Percentiles rank a stretch among this genome's conserved stretches.
phyloP scores from a whole-genome alignment of 2,888 invertebrate genomes.

The Neria commutata region DNA sequence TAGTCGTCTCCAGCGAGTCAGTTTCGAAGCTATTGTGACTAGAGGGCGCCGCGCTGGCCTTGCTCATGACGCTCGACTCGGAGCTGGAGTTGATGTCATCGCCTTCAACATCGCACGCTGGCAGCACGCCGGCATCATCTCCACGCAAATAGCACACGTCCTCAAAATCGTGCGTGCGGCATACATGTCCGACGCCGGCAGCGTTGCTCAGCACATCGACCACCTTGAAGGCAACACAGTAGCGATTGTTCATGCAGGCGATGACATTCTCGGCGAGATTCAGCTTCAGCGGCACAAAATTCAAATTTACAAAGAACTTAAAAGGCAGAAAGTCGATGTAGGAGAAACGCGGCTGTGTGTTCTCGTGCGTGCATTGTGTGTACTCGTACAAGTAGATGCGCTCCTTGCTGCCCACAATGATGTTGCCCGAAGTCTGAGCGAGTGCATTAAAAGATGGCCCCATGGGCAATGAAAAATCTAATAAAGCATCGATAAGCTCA shows the following conservation, averaged over 20 bases:
- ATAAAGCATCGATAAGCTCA: background rate
- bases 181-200: too few species aligned
- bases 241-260: constrained; percentile 68
- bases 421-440: constrained; percentile 56
- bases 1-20: constrained; percentile 57
- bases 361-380: constrained; percentile 70
- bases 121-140: constrained; percentile 37
- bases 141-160: too few species aligned
- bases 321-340: constrained; percentile 75
- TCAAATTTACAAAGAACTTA: constrained; percentile 70
- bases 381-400: constrained; percentile 66
- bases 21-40: constrained; percentile 58
- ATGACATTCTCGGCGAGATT: constrained; percentile 73
- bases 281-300: constrained; percentile 68
- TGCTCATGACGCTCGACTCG: constrained; percentile 53
- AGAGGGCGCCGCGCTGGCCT: constrained; percentile 46
- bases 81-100: constrained; percentile 42
- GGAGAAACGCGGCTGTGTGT: constrained; percentile 67
- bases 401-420: constrained; percentile 56
- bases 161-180: too few species aligned
- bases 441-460: too few species aligned
- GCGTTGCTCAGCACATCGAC: constrained; percentile 46
- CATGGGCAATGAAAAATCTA: too few species aligned
- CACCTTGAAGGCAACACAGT: constrained; percentile 70
- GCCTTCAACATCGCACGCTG: constrained; percentile 31